Conservation (phyloP, 2,888 invertebrate genomes). For the Nephrotoma flavescens region DNA sequence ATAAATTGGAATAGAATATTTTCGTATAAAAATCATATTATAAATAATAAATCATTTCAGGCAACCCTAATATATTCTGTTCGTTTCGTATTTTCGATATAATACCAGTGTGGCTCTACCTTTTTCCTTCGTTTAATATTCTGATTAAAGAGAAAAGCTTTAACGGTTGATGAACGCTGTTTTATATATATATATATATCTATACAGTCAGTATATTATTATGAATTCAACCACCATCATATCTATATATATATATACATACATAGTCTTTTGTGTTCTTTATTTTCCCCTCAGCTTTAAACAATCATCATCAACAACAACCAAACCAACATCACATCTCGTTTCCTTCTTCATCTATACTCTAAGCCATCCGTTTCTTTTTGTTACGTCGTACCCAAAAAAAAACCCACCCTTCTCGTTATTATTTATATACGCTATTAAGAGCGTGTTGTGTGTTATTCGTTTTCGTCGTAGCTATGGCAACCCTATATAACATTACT, state of each 20-base stretch:
- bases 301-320: neutral
- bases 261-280: neutral
- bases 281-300: neutral
- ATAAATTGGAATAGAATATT: neutral
- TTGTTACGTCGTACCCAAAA: neutral
- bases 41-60: constrained; percentile 6
- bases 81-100: neutral
- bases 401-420: neutral
- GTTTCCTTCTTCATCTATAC: neutral
- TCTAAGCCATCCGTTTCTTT: neutral
- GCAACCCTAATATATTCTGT: constrained; percentile 1
- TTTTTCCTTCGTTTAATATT: neutral
- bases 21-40: constrained; percentile 2
- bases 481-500: neutral
- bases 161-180: neutral
- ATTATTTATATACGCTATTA: neutral
- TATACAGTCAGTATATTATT: neutral
- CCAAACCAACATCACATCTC: neutral
- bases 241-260: neutral
- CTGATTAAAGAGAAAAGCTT: neutral
- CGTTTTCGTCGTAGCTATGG: neutral
- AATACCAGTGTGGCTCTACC: neutral
- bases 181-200: neutral
- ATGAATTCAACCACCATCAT: neutral
- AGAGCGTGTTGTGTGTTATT: neutral